Percentiles rank a stretch among this genome's conserved stretches.
Evolutionary conservation across 2,797 vertebrate genomes (phyloP).

Genomic region (Syngnathus rostellatus): DNA sequence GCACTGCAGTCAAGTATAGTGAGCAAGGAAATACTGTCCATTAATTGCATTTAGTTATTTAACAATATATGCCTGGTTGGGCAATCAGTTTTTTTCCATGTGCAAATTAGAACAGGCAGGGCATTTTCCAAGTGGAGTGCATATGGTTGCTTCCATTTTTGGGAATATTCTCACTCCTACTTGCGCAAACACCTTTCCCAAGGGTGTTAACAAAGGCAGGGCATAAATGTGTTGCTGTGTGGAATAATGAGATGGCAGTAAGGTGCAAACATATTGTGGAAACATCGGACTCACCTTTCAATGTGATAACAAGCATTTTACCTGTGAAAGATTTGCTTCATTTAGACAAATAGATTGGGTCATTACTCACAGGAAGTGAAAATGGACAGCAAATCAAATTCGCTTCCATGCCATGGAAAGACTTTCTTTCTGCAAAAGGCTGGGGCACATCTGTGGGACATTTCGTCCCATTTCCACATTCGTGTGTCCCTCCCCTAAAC

Average conservation of each 20-base stretch:
- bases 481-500: too few relatives aligned
- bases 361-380: not conserved
- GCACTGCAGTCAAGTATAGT: conserved; percentile 9
- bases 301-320: not conserved
- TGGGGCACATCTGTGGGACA: too few relatives aligned
- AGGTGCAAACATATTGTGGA: conserved; percentile 18
- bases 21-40: conserved; percentile 19
- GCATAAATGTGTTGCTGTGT: conserved; percentile 47
- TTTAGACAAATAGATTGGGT: not conserved
- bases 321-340: not conserved
- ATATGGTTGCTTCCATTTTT: conserved; percentile 35
- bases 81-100: conserved; percentile 33
- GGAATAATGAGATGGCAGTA: conserved; percentile 34
- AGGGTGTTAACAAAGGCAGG: conserved; percentile 24
- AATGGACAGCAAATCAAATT: not conserved
- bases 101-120: conserved; percentile 34
- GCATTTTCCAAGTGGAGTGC: conserved; percentile 41
- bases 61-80: conserved; percentile 31
- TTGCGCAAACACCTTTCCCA: conserved; percentile 29
- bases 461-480: too few relatives aligned
- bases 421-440: not conserved
- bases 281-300: conserved; percentile 11
- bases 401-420: not conserved
- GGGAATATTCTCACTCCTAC: conserved; percentile 11
- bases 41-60: conserved; percentile 34